Conservation (phyloP, 2,113 vertebrate species). For the Myodes glareolus region DNA sequence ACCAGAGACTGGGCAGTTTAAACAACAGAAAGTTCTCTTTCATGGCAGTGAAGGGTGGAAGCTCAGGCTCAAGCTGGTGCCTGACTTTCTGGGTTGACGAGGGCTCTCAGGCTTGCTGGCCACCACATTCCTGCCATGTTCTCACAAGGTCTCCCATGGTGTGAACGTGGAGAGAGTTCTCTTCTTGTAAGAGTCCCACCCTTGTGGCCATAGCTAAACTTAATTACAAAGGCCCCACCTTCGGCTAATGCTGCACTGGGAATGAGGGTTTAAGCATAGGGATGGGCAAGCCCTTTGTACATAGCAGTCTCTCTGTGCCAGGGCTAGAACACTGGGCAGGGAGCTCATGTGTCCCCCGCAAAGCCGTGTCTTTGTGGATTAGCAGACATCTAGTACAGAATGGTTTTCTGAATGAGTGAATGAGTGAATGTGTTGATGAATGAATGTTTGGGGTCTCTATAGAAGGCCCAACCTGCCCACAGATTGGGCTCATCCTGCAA, state of each 20-base stretch:
- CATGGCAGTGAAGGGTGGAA: background rate
- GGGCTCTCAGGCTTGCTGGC: background rate
- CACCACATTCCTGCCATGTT: rapidly evolving
- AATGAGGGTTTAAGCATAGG: background rate
- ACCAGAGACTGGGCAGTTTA: background rate
- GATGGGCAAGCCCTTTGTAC: too few species aligned
- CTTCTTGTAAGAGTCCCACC: too few species aligned
- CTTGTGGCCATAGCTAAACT: rapidly evolving
- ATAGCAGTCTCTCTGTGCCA: background rate
- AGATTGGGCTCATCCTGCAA: background rate
- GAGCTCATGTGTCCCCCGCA: too few species aligned
- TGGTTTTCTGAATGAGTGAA: background rate
- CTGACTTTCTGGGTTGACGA: background rate
- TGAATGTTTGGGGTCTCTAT: background rate
- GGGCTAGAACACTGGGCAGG: rapidly evolving
- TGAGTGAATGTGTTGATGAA: background rate
- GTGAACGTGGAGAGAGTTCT: background rate
- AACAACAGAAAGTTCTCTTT: background rate
- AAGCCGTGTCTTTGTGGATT: background rate
- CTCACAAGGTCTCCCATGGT: background rate
- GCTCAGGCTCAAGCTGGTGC: too few species aligned
- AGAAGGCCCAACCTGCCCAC: background rate
- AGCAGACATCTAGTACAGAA: too few species aligned
- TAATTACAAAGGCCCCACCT: background rate
- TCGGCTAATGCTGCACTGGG: background rate